A percentile compares a stretch with the other conserved stretches of the same genome.
Conservation (phyloP, 2,888 invertebrate genomes). For the Noctua janthe region DNA sequence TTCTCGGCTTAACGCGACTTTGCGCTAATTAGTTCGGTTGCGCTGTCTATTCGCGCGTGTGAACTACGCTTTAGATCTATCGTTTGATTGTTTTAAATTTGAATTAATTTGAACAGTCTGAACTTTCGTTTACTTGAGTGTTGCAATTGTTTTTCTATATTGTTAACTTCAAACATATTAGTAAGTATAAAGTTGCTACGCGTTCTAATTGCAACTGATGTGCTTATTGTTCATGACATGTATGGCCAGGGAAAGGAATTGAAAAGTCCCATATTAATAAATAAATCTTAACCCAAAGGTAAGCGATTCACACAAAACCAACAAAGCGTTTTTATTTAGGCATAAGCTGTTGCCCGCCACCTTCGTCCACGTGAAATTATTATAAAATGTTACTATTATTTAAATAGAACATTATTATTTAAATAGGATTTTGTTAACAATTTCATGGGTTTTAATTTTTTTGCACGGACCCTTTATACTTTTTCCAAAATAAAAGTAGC, state of each 20-base stretch:
- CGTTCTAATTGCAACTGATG: not conserved
- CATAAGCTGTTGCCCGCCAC: too few relatives aligned
- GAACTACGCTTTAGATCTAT: slow-evolving; percentile 42
- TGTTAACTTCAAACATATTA: not conserved
- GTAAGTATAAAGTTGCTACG: not conserved
- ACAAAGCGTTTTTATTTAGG: too few relatives aligned
- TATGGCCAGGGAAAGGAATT: not conserved
- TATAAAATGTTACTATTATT: too few relatives aligned
- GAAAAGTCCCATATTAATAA: too few relatives aligned
- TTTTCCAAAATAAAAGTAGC: too few relatives aligned
- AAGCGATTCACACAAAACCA: too few relatives aligned
- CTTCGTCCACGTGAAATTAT: too few relatives aligned
- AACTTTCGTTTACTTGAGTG: not conserved
- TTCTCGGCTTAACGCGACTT: slow-evolving; percentile 59
- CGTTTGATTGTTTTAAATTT: slow-evolving; percentile 22
- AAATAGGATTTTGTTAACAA: too few relatives aligned
- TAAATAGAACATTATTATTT: too few relatives aligned
- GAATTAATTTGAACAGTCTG: slow-evolving; percentile 25
- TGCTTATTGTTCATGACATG: not conserved
- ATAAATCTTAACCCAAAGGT: too few relatives aligned
- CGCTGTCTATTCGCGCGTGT: slow-evolving; percentile 46
- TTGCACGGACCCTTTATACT: too few relatives aligned
- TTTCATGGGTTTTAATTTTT: too few relatives aligned
- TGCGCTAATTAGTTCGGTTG: slow-evolving; percentile 49
- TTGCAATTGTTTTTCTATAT: not conserved